Percentiles rank a stretch among this genome's conserved stretches.
Conservation (phyloP, 35 echinoderm and acorn worm species). For the Acanthaster planci region DNA sequence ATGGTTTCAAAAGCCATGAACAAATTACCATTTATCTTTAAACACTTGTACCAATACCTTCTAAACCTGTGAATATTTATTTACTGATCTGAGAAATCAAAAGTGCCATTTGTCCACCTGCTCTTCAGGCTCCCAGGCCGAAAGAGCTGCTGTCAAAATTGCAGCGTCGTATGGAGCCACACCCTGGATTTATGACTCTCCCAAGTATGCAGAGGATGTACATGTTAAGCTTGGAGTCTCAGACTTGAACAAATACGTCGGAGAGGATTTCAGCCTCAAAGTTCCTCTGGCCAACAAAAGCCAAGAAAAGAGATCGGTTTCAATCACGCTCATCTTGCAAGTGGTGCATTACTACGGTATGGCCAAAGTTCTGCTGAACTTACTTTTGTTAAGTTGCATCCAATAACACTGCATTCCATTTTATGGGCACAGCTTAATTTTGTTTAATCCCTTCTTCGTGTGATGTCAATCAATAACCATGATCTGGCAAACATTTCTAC, state of each 20-base stretch:
- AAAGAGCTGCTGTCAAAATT: slow-evolving; percentile 48
- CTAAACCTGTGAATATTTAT: too few species aligned
- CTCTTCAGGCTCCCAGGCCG: slow-evolving; percentile 37
- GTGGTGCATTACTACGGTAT: slow-evolving; percentile 52
- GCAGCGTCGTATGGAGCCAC: slow-evolving; percentile 44
- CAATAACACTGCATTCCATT: too few species aligned
- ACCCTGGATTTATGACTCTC: slow-evolving; percentile 23
- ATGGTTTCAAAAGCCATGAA: too few species aligned
- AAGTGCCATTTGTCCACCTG: too few species aligned
- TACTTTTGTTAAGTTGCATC: too few species aligned
- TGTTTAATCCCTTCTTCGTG: too few species aligned
- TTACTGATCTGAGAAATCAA: too few species aligned
- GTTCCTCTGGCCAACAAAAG: slow-evolving; percentile 47
- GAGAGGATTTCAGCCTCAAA: slow-evolving; percentile 44
- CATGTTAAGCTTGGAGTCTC: neutral
- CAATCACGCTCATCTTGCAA: slow-evolving; percentile 16
- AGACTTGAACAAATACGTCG: neutral
- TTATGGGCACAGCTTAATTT: too few species aligned
- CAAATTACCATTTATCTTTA: too few species aligned
- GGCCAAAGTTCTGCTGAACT: neutral
- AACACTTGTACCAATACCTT: too few species aligned
- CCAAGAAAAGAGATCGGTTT: slow-evolving; percentile 22
- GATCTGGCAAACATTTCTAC: too few species aligned
- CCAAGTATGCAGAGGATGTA: slow-evolving; percentile 18
- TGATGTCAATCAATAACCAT: too few species aligned